phyloP scores from a whole-genome alignment of 1,140 invertebrate genomes.

The Halictus rubicundus region DNA sequence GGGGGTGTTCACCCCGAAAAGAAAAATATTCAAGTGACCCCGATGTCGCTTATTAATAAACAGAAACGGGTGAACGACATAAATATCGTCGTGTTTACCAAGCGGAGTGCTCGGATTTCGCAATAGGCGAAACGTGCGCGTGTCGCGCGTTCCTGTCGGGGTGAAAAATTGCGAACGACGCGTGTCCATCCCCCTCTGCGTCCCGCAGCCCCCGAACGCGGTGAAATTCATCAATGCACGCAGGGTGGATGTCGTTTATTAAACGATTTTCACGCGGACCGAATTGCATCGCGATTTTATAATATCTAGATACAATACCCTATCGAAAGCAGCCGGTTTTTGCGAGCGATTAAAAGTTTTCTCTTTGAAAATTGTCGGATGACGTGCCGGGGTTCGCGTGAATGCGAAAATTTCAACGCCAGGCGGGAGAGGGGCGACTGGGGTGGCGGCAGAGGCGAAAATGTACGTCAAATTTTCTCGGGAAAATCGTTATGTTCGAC shows the following conservation, averaged over 20 bases:
- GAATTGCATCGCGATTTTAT: slow-evolving; percentile 29
- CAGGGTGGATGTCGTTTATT: slow-evolving; percentile 31
- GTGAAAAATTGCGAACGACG: slow-evolving; percentile 29
- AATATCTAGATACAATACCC: slow-evolving; percentile 13
- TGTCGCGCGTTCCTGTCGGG: background rate
- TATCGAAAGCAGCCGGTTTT: slow-evolving; percentile 3
- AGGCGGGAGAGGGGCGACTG: no score
- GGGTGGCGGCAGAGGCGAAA: no score
- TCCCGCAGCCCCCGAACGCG: background rate
- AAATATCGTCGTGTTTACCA: slow-evolving; percentile 25
- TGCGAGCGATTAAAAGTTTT: slow-evolving; percentile 12
- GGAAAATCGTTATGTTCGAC: background rate
- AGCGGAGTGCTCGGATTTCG: background rate
- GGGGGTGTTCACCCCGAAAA: background rate
- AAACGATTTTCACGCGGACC: slow-evolving; percentile 35
- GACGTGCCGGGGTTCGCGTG: background rate
- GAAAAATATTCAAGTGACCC: background rate
- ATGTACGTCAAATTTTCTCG: no score
- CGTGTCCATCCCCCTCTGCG: background rate
- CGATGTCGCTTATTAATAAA: background rate
- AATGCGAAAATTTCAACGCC: background rate
- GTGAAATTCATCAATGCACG: slow-evolving; percentile 24
- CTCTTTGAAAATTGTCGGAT: slow-evolving; percentile 8
- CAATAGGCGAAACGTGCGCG: background rate
- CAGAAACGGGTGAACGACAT: background rate